phyloP scores from a whole-genome alignment of 2,113 vertebrate species.

The Anser cygnoides region DNA sequence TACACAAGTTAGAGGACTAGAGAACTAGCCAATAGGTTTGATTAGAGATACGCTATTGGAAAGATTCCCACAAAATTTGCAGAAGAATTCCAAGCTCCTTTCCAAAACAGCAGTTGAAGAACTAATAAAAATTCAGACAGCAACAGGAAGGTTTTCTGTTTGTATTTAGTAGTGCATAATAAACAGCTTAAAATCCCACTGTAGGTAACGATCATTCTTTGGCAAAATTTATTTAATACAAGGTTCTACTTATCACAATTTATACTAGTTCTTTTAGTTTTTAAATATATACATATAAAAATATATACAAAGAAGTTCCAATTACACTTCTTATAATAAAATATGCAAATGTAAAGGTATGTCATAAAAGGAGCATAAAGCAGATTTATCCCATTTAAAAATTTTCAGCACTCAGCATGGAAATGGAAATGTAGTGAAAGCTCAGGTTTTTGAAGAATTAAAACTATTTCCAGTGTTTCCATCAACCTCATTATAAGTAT shows the following conservation, averaged over 20 bases:
- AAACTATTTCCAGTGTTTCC: background rate
- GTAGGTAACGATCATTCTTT: background rate
- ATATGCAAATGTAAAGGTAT: background rate
- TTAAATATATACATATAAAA: background rate
- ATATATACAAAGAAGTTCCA: background rate
- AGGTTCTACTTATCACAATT: constrained; percentile 65
- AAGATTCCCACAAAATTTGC: too few species aligned
- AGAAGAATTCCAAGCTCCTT: too few species aligned
- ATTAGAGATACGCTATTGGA: too few species aligned
- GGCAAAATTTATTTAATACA: background rate
- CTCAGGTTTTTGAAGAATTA: background rate
- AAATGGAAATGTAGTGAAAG: background rate
- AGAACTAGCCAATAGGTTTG: too few species aligned
- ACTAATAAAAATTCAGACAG: background rate
- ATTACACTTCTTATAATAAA: background rate
- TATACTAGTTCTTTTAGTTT: constrained; percentile 79
- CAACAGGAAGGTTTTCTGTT: too few species aligned
- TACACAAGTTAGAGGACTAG: too few species aligned
- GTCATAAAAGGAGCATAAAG: background rate
- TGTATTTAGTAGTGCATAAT: background rate
- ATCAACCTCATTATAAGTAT: background rate
- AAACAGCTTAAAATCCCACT: background rate
- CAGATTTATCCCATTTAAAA: background rate
- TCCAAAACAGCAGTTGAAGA: too few species aligned
- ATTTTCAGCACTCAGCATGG: background rate